A percentile compares a stretch with the other conserved stretches of the same genome.
These are phyloP conservation scores for Mnemiopsis leidyi DNA, from an alignment of 37 sponge, comb jelly and placozoan genomes.

Conservation along the genomic window DNA sequence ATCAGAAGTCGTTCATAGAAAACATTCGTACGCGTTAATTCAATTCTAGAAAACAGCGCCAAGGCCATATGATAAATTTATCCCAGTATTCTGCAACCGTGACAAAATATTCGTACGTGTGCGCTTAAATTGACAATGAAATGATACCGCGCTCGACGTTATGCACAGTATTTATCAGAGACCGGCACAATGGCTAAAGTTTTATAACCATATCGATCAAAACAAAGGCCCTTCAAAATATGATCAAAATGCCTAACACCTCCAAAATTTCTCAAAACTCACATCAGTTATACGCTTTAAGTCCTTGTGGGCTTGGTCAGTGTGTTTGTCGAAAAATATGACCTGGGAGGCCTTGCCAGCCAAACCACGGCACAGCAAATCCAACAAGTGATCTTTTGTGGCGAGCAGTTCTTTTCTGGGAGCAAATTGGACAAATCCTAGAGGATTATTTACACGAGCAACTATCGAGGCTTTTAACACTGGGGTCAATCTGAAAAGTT, in stretches of 20 bases:
- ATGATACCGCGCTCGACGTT: not conserved
- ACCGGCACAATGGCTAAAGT: no score
- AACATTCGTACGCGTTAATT: no score
- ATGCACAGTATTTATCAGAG: no score
- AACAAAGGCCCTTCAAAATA: not conserved
- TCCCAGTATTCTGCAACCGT: no score
- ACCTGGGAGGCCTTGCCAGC: constrained; percentile 50
- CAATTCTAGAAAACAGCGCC: no score
- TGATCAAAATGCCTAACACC: not conserved
- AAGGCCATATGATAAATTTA: no score
- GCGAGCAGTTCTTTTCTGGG: constrained; percentile 24
- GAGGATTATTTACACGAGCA: not conserved
- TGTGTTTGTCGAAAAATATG: not conserved
- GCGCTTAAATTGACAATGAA: not conserved
- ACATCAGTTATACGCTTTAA: not conserved
- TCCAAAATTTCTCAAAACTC: constrained; percentile 18
- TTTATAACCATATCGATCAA: no score
- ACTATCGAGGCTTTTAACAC: constrained; percentile 20
- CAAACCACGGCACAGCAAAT: not conserved
- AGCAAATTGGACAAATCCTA: constrained; percentile 25
- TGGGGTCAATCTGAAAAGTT: not conserved
- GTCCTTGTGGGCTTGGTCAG: not conserved
- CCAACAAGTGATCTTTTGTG: constrained; percentile 21
- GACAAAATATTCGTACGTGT: not conserved
- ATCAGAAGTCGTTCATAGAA: no score